These are phyloP conservation scores for Slavum lentiscoides DNA, from an alignment of 2,888 invertebrate genomes.

Conservation along the genomic window DNA sequence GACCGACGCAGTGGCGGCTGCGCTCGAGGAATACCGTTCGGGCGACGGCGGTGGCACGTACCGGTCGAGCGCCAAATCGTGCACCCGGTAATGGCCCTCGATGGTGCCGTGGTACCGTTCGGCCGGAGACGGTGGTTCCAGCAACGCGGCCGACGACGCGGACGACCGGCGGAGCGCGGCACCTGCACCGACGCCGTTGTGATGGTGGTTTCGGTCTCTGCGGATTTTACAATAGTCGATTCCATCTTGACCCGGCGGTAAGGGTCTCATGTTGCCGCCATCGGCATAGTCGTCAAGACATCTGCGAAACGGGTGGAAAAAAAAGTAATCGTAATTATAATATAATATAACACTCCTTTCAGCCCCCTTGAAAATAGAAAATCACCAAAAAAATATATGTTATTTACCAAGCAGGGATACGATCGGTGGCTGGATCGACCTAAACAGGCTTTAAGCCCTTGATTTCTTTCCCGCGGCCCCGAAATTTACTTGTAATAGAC, in stretches of 20 bases:
- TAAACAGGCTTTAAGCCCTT: too few relatives aligned
- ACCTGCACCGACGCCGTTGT: neutral
- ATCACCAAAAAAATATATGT: too few relatives aligned
- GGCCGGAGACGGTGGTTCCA: constrained; percentile 61
- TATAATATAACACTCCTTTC: too few relatives aligned
- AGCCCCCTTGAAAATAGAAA: too few relatives aligned
- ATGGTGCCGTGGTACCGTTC: constrained; percentile 56
- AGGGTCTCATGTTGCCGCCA: constrained; percentile 62
- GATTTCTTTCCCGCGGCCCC: too few relatives aligned
- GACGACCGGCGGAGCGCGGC: constrained; percentile 39
- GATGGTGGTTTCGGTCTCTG: constrained; percentile 42
- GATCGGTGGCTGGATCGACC: too few relatives aligned
- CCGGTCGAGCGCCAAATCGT: constrained; percentile 47
- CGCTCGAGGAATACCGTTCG: constrained; percentile 38
- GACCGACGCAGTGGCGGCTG: neutral
- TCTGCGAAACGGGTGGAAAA: constrained; percentile 61
- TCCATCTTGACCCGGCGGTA: constrained; percentile 52
- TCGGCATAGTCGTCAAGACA: constrained; percentile 72
- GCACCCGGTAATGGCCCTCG: constrained; percentile 60
- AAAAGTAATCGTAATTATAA: neutral
- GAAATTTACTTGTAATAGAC: too few relatives aligned
- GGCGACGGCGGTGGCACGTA: constrained; percentile 50
- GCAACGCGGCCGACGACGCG: constrained; percentile 55
- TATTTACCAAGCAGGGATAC: too few relatives aligned
- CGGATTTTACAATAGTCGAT: constrained; percentile 50